Evolutionary conservation across 2,888 invertebrate species (phyloP).

Genomic region (Aromia moschata): DNA sequence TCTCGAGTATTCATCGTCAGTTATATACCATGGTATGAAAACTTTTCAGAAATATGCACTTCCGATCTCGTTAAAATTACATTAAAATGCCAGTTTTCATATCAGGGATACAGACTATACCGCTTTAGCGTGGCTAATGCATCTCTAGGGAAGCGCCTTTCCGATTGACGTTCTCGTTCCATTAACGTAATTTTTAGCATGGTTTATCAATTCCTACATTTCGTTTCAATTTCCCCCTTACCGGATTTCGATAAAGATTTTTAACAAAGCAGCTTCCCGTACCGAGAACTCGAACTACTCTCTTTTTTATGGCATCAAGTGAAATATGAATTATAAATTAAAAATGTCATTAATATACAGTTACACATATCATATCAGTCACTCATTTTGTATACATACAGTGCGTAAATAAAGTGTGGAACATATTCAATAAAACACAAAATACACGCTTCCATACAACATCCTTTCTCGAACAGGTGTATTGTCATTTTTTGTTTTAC

Average conservation of each 20-base stretch:
- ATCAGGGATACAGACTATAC: slow-evolving; percentile 52
- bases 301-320: too few species aligned
- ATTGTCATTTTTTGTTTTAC: too few species aligned
- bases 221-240: slow-evolving; percentile 55
- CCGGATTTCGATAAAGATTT: slow-evolving; percentile 42
- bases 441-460: too few species aligned
- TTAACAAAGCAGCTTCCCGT: slow-evolving; percentile 24
- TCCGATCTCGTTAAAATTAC: slow-evolving; percentile 59
- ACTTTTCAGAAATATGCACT: slow-evolving; percentile 40
- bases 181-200: slow-evolving; percentile 60
- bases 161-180: slow-evolving; percentile 55
- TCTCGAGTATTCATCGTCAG: not conserved
- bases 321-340: too few species aligned
- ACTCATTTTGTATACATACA: too few species aligned
- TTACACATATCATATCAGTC: too few species aligned
- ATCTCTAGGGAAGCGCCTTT: slow-evolving; percentile 44
- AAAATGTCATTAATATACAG: too few species aligned
- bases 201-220: slow-evolving; percentile 59
- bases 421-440: too few species aligned
- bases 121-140: slow-evolving; percentile 53
- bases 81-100: slow-evolving; percentile 60
- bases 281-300: too few species aligned
- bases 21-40: slow-evolving; percentile 25
- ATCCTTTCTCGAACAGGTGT: too few species aligned
- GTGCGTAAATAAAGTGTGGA: too few species aligned